Conservation (phyloP, 2,113 vertebrate genomes). For the Aphyosemion australe region DNA sequence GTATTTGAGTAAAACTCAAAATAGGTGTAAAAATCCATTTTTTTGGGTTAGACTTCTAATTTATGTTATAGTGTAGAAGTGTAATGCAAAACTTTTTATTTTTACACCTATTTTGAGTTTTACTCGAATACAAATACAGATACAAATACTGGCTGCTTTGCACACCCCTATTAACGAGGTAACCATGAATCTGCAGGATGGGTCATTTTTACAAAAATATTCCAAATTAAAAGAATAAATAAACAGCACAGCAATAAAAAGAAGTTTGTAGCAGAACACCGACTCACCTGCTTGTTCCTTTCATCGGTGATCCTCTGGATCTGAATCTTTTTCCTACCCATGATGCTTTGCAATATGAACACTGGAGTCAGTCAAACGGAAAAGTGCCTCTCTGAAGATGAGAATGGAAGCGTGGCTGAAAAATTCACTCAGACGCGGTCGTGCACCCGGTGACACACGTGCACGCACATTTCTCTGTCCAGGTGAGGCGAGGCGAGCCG, state of each 20-base stretch:
- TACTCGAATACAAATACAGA: too few species aligned
- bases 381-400: conserved; percentile 47
- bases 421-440: conserved; percentile 57
- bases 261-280: neutral
- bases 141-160: too few species aligned
- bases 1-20: too few species aligned
- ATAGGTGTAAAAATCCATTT: too few species aligned
- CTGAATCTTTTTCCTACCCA: conserved; percentile 99
- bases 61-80: too few species aligned
- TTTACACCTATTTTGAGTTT: too few species aligned
- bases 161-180: too few species aligned
- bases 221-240: neutral
- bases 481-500: conserved; percentile 34
- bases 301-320: conserved; percentile 98
- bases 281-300: conserved; percentile 92
- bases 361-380: conserved; percentile 51
- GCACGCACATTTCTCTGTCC: conserved; percentile 64
- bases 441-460: conserved; percentile 43
- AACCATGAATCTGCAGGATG: too few species aligned
- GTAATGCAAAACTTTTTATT: too few species aligned
- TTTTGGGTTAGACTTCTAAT: too few species aligned
- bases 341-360: conserved; percentile 76
- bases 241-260: neutral
- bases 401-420: conserved; percentile 37
- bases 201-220: too few species aligned